Evolutionary conservation across 2,113 vertebrate species (phyloP), one percentile per base, ranked within the genome.

Genomic region (Turdus rufiventris): DNA sequence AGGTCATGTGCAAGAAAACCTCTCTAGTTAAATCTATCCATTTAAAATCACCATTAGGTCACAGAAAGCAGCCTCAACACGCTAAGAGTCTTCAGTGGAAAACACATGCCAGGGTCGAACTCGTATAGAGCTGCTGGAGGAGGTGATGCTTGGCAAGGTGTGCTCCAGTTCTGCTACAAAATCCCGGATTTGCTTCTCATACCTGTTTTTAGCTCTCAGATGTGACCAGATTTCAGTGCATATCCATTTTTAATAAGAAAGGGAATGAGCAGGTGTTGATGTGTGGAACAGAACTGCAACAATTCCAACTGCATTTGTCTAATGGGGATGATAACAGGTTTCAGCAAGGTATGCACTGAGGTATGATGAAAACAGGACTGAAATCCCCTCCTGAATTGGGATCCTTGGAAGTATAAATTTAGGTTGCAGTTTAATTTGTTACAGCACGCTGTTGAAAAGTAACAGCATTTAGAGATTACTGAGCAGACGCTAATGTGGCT

Each of bases 241-340:
- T 95, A 96, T 94, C 92, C 91, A 53, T 96, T 97, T 97, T 98
- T 98, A 98, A 97, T 97, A 87, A 76, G 96, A 96, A 96, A 96
- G 84, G 88, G 97, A 97, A 95, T 85, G 94, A 97, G 96, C 96
- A 97, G 90, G 97, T 98, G 97, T 92, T 97, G 97, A 97, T 96
- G 76, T 83, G 96, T 88, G 90, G 92, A 89, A 96, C 42, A 70
- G 89, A 95, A 97, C 90, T 75, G 94, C 91, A 96, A 95, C 93
- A 94, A 91, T 94, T 96, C 96, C 81, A 84, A 87, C 66, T 89
- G 47, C 77, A 93, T 97, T 97, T 96, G 77, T 97, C 92, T 97
- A 97, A 96, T 75, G 82, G 91, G 73, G 85, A 97, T 92, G 96
- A 93, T 91, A 97, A 93, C 93, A 88, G 12, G 56, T 97, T 96